A percentile compares a stretch with the other conserved stretches of the same genome.
Conservation (phyloP, 2,797 vertebrate genomes). For the Amazonetta brasiliensis region DNA sequence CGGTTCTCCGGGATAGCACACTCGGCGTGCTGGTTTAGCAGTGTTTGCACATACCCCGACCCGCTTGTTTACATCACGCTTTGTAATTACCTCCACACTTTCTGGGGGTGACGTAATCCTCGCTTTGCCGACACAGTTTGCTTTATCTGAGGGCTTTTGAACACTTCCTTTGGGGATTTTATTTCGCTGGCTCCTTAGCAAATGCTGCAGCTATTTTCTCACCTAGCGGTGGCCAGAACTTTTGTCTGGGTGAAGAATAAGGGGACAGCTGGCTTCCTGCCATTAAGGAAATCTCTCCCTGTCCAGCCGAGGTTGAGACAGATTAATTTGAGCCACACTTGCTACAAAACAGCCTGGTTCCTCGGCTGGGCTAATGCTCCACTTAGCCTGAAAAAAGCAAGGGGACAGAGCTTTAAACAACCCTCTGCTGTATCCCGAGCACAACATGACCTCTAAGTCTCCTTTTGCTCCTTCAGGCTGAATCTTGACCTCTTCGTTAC, state of each 20-base stretch:
- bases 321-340: background rate
- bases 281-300: background rate
- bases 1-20: background rate
- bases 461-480: background rate
- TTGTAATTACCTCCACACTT: constrained; percentile 44
- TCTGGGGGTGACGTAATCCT: constrained; percentile 39
- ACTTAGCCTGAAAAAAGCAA: background rate
- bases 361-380: background rate
- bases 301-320: background rate
- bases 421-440: background rate
- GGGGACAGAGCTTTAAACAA: background rate
- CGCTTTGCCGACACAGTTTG: background rate
- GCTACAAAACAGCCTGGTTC: background rate
- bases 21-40: background rate
- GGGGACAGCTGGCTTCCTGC: background rate
- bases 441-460: background rate
- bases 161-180: background rate
- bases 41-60: constrained; percentile 9
- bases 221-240: constrained; percentile 20
- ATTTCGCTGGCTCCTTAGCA: constrained; percentile 15
- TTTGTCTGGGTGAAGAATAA: constrained; percentile 15
- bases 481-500: background rate
- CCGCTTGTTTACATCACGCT: constrained; percentile 38
- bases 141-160: constrained; percentile 8
- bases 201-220: constrained; percentile 34